Evolutionary conservation across 2,113 vertebrate genomes (phyloP), one percentile per base, ranked within the genome.

Genomic region (Ammodytes marinus): DNA sequence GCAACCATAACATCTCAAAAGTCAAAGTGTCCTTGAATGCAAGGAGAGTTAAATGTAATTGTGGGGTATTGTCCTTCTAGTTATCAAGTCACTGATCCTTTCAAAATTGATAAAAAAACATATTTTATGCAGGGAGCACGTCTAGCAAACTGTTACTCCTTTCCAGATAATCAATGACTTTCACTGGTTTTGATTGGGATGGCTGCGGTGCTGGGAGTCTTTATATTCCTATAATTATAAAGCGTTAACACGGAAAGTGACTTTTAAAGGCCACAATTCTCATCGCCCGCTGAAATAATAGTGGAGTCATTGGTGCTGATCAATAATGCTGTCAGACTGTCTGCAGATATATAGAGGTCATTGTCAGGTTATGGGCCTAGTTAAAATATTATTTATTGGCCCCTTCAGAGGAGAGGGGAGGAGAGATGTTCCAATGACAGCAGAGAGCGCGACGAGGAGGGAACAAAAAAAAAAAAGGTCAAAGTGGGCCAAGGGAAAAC

Each of bases 301-400:
- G 67, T 43, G 12, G 45, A 86, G 47, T 85, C 73, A 74, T 1
- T 64, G 52, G n/a, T 64, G 17, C 27, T 60, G 70, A 86, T 78
- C 81, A 58, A 81, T 74, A 75, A 80, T 4, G 13, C 74, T 45
- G 60, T 65, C 74, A 68, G 69, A 37, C 43, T 75, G 50, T 58
- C 54, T 74, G 76, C 74, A 76, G 67, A 79, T 82, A 82, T 17
- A 82, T 45, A 69, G 53, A 79, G 65, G 64, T 66, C 40, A 59
- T 82, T 85, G 60, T 3, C 27, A 46, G 53, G 49, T 69, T 77
- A 82, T 63, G 35, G 27, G 65, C 61, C 37, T 27, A 74, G 60
- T 67, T 69, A 47, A 74, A 70, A 42, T 70, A 49, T 43, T 39
- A n/a, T 40, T 71, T 45, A 74, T 52, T 47, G 75, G 14, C 27